These are phyloP conservation scores for Carduelis carduelis DNA, from an alignment of 2,797 vertebrate genomes.

Conservation along the genomic window DNA sequence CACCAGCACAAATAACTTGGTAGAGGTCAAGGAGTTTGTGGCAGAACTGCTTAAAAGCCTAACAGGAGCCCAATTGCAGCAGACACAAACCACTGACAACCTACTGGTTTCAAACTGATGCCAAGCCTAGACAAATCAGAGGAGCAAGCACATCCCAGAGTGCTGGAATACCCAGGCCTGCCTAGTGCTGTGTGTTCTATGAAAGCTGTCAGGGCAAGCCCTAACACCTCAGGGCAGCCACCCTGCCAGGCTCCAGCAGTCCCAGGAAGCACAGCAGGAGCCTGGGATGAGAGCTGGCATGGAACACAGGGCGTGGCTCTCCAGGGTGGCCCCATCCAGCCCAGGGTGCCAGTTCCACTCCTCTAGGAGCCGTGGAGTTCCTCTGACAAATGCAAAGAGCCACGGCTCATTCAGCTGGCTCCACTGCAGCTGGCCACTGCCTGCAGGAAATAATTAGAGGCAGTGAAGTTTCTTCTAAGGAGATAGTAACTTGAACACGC, in stretches of 20 bases:
- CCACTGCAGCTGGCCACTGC: background rate
- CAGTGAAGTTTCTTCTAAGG: background rate
- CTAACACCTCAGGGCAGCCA: background rate
- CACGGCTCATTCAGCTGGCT: background rate
- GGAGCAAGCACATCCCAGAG: background rate
- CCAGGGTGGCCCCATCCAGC: background rate
- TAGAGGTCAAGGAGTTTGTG: background rate
- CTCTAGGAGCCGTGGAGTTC: fast-evolving
- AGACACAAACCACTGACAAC: background rate
- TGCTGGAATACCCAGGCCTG: fast-evolving
- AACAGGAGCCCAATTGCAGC: background rate
- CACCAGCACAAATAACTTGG: background rate
- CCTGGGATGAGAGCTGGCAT: background rate
- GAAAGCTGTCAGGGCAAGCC: background rate
- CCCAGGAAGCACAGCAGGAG: background rate
- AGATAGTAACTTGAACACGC: background rate
- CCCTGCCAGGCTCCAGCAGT: background rate
- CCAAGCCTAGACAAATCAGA: fast-evolving
- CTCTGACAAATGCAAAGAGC: background rate
- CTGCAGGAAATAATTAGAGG: background rate
- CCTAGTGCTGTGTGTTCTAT: fast-evolving
- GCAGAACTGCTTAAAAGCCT: background rate
- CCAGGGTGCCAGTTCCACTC: background rate
- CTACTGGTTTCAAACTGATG: background rate
- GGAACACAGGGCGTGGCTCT: fast-evolving